These are phyloP conservation scores for Nasonovia ribisnigri DNA, from an alignment of 2,888 invertebrate species.

Conservation along the genomic window DNA sequence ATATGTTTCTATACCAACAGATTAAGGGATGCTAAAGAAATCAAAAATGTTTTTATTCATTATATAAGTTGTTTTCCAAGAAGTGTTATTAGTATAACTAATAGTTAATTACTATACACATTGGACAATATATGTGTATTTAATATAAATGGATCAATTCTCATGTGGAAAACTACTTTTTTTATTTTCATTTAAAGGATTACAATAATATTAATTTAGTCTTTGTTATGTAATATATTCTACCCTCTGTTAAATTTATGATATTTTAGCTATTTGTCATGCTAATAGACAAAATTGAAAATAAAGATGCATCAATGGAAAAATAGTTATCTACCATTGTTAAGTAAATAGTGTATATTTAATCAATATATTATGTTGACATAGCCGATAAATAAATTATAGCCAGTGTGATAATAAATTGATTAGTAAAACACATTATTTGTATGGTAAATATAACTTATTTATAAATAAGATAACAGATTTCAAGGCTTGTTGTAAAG, in stretches of 20 bases:
- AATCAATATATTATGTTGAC: background rate
- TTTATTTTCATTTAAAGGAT: background rate
- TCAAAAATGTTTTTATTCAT: background rate
- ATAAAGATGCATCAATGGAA: background rate
- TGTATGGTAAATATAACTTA: background rate
- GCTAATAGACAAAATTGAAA: background rate
- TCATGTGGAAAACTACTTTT: background rate
- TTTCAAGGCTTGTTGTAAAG: background rate
- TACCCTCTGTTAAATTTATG: background rate
- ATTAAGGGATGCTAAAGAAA: conserved; percentile 6
- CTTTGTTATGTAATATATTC: background rate
- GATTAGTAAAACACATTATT: background rate
- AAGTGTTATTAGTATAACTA: background rate
- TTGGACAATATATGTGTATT: background rate
- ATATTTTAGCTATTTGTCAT: background rate
- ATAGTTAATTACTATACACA: background rate
- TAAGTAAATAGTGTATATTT: background rate
- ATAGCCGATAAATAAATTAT: background rate
- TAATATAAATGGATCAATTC: background rate
- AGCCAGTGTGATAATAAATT: background rate
- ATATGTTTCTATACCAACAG: background rate
- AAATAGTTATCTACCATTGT: background rate
- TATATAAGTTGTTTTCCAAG: background rate
- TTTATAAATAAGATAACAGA: background rate
- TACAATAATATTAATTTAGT: background rate